Percentiles rank a stretch among this genome's conserved stretches.
Evolutionary conservation across 1,140 invertebrate species (phyloP).

Genomic region (Chironomus striatipennis): DNA sequence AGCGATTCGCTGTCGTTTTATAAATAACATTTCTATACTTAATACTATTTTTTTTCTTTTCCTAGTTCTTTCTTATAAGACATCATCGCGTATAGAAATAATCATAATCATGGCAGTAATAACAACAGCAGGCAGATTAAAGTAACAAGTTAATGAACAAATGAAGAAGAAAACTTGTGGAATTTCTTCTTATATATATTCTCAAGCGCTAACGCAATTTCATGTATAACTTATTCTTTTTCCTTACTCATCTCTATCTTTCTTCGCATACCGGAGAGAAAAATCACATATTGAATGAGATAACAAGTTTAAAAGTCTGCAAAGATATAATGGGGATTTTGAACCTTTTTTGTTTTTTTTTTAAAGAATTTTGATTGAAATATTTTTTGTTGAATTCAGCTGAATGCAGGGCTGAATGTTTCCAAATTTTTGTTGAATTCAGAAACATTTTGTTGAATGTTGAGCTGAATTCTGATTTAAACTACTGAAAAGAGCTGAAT

Average conservation of each 20-base stretch:
- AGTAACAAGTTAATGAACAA: constrained; percentile 9
- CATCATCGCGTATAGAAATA: neutral
- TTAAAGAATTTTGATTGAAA: no score
- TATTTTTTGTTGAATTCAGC: no score
- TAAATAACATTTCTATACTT: no score
- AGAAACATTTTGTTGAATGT: no score
- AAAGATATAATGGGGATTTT: no score
- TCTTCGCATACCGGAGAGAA: neutral
- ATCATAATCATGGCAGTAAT: neutral
- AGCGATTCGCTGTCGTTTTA: neutral
- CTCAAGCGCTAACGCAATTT: neutral
- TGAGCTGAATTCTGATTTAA: no score
- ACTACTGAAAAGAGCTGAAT: no score
- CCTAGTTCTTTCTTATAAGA: neutral
- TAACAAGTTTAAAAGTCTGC: neutral
- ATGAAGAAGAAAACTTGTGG: neutral
- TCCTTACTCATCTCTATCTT: neutral
- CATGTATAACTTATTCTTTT: neutral
- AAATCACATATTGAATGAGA: neutral
- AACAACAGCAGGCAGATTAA: neutral
- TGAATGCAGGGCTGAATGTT: no score
- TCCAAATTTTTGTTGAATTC: no score
- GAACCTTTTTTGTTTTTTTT: no score
- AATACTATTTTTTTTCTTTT: no score
- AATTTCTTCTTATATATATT: neutral